Base-by-base conservation (phyloP, 2,888 invertebrate genomes). In the Cynaeus angustus region DNA sequence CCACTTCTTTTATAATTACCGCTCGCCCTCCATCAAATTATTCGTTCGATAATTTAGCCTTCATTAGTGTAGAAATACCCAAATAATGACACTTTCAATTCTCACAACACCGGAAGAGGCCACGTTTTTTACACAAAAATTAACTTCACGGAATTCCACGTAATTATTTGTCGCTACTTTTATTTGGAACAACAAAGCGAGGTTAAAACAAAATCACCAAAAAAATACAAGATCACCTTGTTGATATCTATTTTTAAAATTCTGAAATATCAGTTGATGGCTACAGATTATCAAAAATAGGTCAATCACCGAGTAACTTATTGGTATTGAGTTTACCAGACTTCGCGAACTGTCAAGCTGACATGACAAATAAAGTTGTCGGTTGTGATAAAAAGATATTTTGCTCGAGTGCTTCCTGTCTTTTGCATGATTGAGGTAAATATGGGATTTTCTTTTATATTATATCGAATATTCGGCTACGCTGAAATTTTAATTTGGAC, bases 171-270 rank as follows among this genome's bases (percentile, higher is more conserved):
- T 7, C 33, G 33, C 9, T 33, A 21, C 48, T 48, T 48, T 48
- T 48, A 48, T 21, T 26, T 26, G 48, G 26, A 48, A 48, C 16
- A 48, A 21, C 26, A 26, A 21, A 26, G 48, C 48, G 48, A 26
- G 26, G 48, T 48, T 48, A 26, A 48, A 16, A 48, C 48, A 26
- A 48, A 48, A 12, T 12, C 26, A 16, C 14, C 48, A 26, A 48
- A n/a, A 26, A 26, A 46, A 46, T 9, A 26, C 21, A 28, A 26
- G 48, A 48, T 48, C 26, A 48, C 48, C 48, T 48, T 48, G 26
- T 26, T 48, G 48, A 48, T 48, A 48, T n/a, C 48, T 28, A 10
- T 48, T 10, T 26, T 26, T 26, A 6, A 21, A 48, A 48, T 33
- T 26, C 10, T 26, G 26, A 48, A 48, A 48, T 48, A 26, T 26